Evolutionary conservation across 2,113 vertebrate genomes (phyloP).

Genomic region (Sylvicapra grimmia): DNA sequence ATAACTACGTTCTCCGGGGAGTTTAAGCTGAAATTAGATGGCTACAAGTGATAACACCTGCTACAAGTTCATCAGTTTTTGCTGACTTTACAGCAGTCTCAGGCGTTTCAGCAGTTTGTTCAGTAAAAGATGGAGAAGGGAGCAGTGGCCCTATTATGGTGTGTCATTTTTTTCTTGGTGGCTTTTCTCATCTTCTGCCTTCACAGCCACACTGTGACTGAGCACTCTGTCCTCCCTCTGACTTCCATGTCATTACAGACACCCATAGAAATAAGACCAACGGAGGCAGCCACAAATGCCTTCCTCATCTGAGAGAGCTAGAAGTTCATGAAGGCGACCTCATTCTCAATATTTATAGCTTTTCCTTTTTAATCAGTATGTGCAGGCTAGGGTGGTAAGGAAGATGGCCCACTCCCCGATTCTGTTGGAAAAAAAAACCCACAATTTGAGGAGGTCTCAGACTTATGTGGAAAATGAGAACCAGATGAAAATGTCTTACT

Average conservation of each 20-base stretch:
- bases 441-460: not conserved
- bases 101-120: not conserved
- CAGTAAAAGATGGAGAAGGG: not conserved
- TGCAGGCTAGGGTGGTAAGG: not conserved
- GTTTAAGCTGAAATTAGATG: constrained; percentile 15
- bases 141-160: not conserved
- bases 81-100: not conserved
- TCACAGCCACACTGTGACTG: not conserved
- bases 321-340: not conserved
- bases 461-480: not conserved
- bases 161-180: not conserved
- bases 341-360: not conserved
- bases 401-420: not conserved
- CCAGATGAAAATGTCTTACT: not conserved
- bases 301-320: not conserved
- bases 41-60: not conserved
- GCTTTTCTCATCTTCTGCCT: not conserved
- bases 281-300: not conserved
- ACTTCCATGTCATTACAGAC: not conserved
- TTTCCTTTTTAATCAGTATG: not conserved
- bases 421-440: not conserved
- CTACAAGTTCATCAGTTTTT: constrained; percentile 5
- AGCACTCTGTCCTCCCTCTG: not conserved
- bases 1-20: not conserved
- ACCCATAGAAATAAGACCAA: not conserved